A percentile compares a stretch with the other conserved stretches of the same genome.
These are phyloP conservation scores for Aphrophora alni DNA, from an alignment of 2,888 invertebrate species.

Conservation along the genomic window DNA sequence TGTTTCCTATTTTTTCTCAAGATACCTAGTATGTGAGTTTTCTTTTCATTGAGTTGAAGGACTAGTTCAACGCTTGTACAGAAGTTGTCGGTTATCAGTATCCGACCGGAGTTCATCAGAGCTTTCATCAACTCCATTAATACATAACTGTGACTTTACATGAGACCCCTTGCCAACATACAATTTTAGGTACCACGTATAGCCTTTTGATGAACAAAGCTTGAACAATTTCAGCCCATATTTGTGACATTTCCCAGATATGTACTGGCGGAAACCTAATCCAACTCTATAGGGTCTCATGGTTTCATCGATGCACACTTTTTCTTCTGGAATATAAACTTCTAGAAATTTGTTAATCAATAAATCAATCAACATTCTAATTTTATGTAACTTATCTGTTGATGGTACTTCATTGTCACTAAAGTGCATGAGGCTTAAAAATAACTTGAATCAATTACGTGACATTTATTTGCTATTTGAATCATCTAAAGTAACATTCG, in stretches of 20 bases:
- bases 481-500: too few species aligned
- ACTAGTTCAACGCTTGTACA: conserved; percentile 31
- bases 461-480: too few species aligned
- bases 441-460: too few species aligned
- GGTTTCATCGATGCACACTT: neutral
- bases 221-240: conserved; percentile 18
- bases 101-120: neutral
- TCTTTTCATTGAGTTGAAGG: neutral
- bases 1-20: conserved; percentile 11
- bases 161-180: neutral
- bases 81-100: conserved; percentile 20
- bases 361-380: neutral
- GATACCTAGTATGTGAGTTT: conserved; percentile 31
- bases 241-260: neutral
- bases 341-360: neutral
- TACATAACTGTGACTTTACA: too few species aligned
- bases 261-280: conserved; percentile 13
- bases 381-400: neutral
- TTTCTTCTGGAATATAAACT: neutral
- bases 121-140: conserved; percentile 26
- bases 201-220: conserved; percentile 7
- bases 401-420: too few species aligned
- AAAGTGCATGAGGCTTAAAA: too few species aligned
- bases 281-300: neutral
- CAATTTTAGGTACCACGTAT: conserved; percentile 3